These are phyloP conservation scores for Valencia hispanica DNA, from an alignment of 2,797 vertebrate species.

Conservation along the genomic window DNA sequence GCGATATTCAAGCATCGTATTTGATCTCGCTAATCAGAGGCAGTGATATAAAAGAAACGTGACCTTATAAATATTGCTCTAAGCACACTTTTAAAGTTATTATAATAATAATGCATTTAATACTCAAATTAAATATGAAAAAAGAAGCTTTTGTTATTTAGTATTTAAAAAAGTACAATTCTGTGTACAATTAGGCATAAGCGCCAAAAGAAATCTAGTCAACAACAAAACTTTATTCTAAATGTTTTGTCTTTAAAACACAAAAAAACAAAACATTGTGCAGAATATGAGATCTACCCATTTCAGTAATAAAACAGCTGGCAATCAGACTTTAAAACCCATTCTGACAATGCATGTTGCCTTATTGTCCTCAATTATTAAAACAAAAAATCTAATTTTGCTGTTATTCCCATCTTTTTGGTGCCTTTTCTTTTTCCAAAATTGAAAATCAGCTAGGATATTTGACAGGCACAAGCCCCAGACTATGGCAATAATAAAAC, in stretches of 20 bases:
- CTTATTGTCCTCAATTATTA: neutral
- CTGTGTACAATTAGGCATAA: too few species aligned
- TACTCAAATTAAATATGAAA: neutral
- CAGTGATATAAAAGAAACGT: neutral
- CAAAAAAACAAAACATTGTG: neutral
- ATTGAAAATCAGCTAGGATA: neutral
- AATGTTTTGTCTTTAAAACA: neutral
- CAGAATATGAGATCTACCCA: neutral
- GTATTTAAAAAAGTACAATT: too few species aligned
- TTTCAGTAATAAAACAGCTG: neutral
- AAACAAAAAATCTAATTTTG: neutral
- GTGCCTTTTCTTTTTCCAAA: neutral
- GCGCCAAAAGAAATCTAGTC: too few species aligned
- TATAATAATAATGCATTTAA: neutral
- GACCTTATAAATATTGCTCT: neutral
- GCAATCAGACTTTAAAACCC: neutral
- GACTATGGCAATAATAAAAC: neutral
- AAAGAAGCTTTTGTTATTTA: neutral
- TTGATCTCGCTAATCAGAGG: neutral
- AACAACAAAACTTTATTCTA: neutral
- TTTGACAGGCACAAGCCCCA: neutral
- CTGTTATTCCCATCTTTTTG: neutral
- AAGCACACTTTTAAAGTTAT: neutral
- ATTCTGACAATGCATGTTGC: neutral
- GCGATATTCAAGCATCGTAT: neutral